Evolutionary conservation across 2,888 invertebrate genomes (phyloP), one percentile per base, ranked within the genome.

Genomic region (Choristoneura rosaceana): DNA sequence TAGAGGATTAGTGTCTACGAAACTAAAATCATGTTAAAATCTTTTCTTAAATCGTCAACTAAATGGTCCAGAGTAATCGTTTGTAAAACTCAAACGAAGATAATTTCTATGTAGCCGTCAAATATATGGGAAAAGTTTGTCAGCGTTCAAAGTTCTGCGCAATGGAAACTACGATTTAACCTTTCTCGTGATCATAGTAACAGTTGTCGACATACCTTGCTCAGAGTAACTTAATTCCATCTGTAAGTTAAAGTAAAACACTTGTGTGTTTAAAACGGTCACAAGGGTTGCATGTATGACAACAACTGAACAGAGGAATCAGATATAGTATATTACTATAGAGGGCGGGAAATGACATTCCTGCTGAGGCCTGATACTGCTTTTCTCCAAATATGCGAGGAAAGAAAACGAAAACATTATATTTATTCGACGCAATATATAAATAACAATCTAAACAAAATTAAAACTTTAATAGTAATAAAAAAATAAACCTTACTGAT

Each of bases 41-140:
- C 4, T 25, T 25, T 4, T 55, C 25, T 55, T 17, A 55, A 55
- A 55, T 55, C 55, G 4, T 25, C 25, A 25, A 8, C 8, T 52
- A 15, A 52, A 52, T 52, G 25, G 25, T 10, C 25, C 10, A 25
- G 55, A 25, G 25, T 55, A 55, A 55, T 55, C 55, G 55, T 25
- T 55, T 55, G 55, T 52, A 55, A 55, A 25, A 55, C 25, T 55
- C 55, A 55, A 4, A 10, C 55, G 55, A 55, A 55, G 55, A 55
- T 12, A 10, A 10, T 25, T 55, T 55, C 10, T 12, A 25, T 55
- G 55, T 25, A 55, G 55, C 55, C 25, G 12, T 25, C 25, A 55
- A 55, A 55, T 55, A 55, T 55, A 55, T 55, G 55, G 55, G 25
- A 9, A 55, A 55, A 55, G 55, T 55, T 55, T 25, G 4, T 10